These are phyloP conservation scores for Lycopodina hypogea DNA, from an alignment of 37 sponge, comb jelly and placozoan species.

Conservation along the genomic window DNA sequence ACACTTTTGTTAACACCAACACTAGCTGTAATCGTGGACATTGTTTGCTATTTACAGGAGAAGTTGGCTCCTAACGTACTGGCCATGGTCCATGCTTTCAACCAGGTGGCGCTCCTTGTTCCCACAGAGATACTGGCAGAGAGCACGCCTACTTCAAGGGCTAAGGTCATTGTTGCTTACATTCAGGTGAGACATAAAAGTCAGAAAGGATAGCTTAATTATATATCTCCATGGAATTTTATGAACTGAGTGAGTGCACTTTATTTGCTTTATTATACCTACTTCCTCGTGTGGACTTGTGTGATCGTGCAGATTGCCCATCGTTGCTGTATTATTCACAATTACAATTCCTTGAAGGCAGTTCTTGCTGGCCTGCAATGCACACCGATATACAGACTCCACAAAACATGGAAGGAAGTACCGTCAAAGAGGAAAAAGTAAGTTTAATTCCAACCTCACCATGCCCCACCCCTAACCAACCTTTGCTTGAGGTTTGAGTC, in stretches of 20 bases:
- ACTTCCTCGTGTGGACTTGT: background rate
- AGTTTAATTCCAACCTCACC: background rate
- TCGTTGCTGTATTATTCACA: slow-evolving; percentile 22
- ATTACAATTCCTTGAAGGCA: slow-evolving; percentile 68
- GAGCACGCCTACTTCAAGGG: slow-evolving; percentile 44
- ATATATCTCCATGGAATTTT: no score
- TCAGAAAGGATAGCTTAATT: no score
- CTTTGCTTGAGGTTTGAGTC: no score
- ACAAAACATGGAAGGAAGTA: slow-evolving; percentile 56
- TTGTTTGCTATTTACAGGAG: background rate
- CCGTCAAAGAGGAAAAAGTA: slow-evolving; percentile 47
- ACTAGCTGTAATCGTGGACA: no score
- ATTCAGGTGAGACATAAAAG: slow-evolving; percentile 50
- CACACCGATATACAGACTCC: slow-evolving; percentile 41
- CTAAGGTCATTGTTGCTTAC: slow-evolving; percentile 66
- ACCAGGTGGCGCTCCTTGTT: slow-evolving; percentile 64
- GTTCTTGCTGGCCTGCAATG: slow-evolving; percentile 61
- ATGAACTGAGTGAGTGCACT: no score
- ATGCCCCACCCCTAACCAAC: no score
- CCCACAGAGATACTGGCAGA: slow-evolving; percentile 69
- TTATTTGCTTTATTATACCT: background rate
- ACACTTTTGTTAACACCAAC: no score
- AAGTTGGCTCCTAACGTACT: slow-evolving; percentile 54
- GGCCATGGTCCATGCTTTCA: slow-evolving; percentile 68
- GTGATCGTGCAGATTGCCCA: slow-evolving; percentile 40